phyloP scores from a whole-genome alignment of 2,888 invertebrate genomes.

The Phaonia tiefii region DNA sequence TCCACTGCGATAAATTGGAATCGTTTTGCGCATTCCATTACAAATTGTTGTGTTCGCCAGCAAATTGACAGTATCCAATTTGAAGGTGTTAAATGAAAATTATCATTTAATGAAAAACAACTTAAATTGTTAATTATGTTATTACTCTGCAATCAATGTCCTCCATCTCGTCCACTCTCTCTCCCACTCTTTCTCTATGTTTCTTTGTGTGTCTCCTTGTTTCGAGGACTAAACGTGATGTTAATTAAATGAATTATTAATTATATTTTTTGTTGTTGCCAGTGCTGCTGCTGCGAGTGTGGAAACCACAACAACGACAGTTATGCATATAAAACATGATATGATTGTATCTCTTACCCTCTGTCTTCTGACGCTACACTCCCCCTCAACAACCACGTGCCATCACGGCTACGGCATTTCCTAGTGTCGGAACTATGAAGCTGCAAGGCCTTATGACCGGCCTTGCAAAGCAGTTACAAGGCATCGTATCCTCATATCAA shows the following conservation, averaged over 20 bases:
- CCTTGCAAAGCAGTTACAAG: no score
- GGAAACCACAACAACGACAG: conserved; percentile 61
- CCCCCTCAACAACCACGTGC: no score
- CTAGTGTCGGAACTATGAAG: no score
- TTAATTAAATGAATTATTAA: conserved; percentile 68
- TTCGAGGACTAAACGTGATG: conserved; percentile 52
- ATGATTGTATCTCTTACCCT: conserved; percentile 40
- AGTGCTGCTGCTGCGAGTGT: conserved; percentile 43
- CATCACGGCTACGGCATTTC: no score
- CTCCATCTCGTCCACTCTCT: background rate
- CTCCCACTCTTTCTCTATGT: background rate
- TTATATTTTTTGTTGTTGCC: no score
- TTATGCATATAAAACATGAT: conserved; percentile 65
- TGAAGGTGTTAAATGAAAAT: background rate
- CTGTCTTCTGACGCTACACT: no score
- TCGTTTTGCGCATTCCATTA: no score
- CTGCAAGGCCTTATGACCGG: no score
- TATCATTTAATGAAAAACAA: conserved; percentile 14
- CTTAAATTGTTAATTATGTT: conserved; percentile 23
- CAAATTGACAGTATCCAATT: no score
- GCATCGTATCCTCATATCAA: no score
- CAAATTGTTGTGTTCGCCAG: no score
- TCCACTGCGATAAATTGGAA: no score
- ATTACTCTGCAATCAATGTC: background rate
- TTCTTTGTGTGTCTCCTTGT: background rate